phyloP scores from a whole-genome alignment of 1,140 invertebrate species.

The Heliothis virescens region DNA sequence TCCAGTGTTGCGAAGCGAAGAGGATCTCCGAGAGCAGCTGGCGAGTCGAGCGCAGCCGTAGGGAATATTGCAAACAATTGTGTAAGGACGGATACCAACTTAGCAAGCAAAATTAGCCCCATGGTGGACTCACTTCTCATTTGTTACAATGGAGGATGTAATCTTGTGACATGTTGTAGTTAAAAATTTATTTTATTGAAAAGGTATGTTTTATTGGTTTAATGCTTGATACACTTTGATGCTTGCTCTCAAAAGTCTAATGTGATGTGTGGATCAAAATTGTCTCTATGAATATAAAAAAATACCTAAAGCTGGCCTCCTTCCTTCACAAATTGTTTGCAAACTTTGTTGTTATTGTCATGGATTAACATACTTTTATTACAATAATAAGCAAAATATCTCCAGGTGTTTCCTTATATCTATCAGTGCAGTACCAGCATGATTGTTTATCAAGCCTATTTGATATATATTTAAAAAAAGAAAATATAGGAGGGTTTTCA shows the following conservation, averaged over 20 bases:
- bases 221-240: constrained; percentile 73
- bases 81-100: constrained; percentile 86
- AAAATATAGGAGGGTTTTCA: constrained; percentile 18
- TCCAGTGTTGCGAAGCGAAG: constrained; percentile 56
- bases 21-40: constrained; percentile 54
- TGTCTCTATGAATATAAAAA: constrained; percentile 60
- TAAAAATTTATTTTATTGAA: constrained; percentile 80
- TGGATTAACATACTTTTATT: constrained; percentile 32
- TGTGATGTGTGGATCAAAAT: constrained; percentile 71
- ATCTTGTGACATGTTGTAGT: constrained; percentile 82
- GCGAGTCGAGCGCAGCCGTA: constrained; percentile 56
- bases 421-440: constrained; percentile 15
- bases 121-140: constrained; percentile 60
- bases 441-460: constrained; percentile 26
- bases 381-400: constrained; percentile 11
- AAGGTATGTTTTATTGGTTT: constrained; percentile 84
- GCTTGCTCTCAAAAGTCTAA: constrained; percentile 72
- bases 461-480: too few species aligned
- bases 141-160: constrained; percentile 70
- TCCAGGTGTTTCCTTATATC: constrained; percentile 14
- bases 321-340: constrained; percentile 96
- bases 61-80: constrained; percentile 85
- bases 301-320: constrained; percentile 90
- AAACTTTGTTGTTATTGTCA: constrained; percentile 73
- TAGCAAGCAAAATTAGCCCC: constrained; percentile 76